Base-by-base conservation (phyloP, 2,888 invertebrate species). In the Koerneria pararmatus region DNA sequence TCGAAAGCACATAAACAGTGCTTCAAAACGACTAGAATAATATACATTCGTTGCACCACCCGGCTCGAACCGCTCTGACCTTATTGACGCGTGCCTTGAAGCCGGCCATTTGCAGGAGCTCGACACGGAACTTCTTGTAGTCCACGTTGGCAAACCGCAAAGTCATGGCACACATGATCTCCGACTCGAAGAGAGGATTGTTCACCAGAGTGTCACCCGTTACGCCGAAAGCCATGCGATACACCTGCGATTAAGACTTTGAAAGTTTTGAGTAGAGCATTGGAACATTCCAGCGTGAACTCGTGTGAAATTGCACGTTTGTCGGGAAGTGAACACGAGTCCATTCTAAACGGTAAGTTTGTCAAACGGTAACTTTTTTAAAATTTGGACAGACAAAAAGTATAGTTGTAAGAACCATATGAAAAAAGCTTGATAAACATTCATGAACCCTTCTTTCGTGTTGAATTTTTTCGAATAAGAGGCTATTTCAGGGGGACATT, bases 91-190 rank as follows among this genome's bases (percentile, higher is more conserved):
- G 87, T 77, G 87, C 88, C 75, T 89, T 87, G 86, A 89, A 89
- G 73, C 86, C 85, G 67, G 86, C 84, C 75, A 89, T 86, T 60
- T 85, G 83, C 82, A 87, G 86, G 78, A 90, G 86, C 81, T 90
- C 89, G 60, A 78, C 74, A 31, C 83, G 79, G 78, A 83, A 79
- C 69, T 89, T 88, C 74, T 87, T 86, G 83, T 89, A 90, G 84
- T 90, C 91, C 68, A 91, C 80, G 69, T 80, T 85, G 71, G 90
- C 89, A 84, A 92, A 89, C 70, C 91, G 90, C 83, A 89, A 88
- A 62, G 89, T 88, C 87, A 93, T 93, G 85, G 90, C 92, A 34
- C 91, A 89, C 76, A 94, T 87, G 61, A 90, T 90, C 72, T 86
- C 85, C 1, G 84, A 85, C 70, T 84, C 83, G 76, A 83, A 83